These are phyloP conservation scores for Seriola rivoliana DNA, from an alignment of 2,113 vertebrate genomes.

Conservation along the genomic window DNA sequence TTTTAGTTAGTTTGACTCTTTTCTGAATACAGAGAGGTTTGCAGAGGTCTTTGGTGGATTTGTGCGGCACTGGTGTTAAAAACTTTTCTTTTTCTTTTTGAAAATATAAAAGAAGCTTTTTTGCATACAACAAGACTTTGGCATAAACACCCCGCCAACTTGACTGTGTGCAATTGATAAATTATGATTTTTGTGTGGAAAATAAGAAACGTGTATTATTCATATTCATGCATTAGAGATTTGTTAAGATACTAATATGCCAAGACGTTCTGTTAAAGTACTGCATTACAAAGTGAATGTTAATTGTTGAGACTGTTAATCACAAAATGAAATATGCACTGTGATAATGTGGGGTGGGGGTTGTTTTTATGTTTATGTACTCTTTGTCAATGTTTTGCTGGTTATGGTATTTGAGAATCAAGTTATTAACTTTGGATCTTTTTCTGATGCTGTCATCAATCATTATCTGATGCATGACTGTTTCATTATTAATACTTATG, in stretches of 20 bases:
- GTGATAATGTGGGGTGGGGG: not conserved
- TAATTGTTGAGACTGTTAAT: constrained; percentile 21
- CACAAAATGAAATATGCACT: constrained; percentile 4
- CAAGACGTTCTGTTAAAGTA: not conserved
- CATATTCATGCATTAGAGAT: not conserved
- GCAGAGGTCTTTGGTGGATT: not conserved
- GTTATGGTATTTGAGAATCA: no score
- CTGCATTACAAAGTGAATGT: not conserved
- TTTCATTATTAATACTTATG: not conserved
- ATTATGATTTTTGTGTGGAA: not conserved
- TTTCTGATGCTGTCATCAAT: not conserved
- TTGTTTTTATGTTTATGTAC: no score
- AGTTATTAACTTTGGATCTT: not conserved
- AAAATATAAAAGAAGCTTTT: no score
- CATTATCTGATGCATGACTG: not conserved
- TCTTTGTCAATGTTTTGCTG: no score
- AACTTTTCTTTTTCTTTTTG: not conserved
- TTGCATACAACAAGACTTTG: not conserved
- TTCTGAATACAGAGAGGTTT: not conserved
- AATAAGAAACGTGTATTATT: constrained; percentile 28
- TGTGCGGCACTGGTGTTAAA: not conserved
- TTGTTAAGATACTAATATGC: not conserved
- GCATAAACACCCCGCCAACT: no score
- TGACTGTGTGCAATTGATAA: not conserved
- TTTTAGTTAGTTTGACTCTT: not conserved